Percentiles rank a stretch among this genome's conserved stretches.
These are phyloP conservation scores for Thyatira batis DNA, from an alignment of 2,888 invertebrate genomes.

Conservation along the genomic window DNA sequence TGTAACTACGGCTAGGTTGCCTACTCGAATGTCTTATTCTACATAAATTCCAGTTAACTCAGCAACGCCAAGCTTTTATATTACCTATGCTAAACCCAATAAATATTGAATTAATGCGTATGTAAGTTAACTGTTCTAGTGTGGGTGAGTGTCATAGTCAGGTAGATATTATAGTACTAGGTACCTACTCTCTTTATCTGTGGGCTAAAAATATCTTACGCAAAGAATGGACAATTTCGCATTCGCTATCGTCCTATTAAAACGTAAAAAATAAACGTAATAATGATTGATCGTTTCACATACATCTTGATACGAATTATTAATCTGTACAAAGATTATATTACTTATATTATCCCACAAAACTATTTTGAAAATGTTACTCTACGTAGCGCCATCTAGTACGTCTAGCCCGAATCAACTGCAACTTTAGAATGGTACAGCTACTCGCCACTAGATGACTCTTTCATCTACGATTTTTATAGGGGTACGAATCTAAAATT, in stretches of 20 bases:
- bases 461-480: not conserved
- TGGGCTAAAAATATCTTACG: constrained; percentile 15
- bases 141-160: not conserved
- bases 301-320: not conserved
- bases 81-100: not conserved
- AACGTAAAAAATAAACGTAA: too few species aligned
- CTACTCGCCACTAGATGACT: constrained; percentile 62
- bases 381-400: constrained; percentile 36
- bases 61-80: not conserved
- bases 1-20: not conserved
- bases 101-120: not conserved
- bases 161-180: constrained; percentile 17
- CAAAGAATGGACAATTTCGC: constrained; percentile 6
- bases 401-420: not conserved
- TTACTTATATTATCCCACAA: too few species aligned
- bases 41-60: not conserved
- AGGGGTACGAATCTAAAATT: too few species aligned
- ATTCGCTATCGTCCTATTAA: not conserved
- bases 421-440: constrained; percentile 21
- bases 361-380: not conserved
- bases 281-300: not conserved
- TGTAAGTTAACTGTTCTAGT: not conserved
- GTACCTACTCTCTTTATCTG: constrained; percentile 14
- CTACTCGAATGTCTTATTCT: too few species aligned
- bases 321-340: not conserved